Percentiles rank a stretch among this genome's conserved stretches.
These are phyloP conservation scores for Acanthosepion pharaonis DNA, from an alignment of 2,888 invertebrate genomes.

Conservation along the genomic window DNA sequence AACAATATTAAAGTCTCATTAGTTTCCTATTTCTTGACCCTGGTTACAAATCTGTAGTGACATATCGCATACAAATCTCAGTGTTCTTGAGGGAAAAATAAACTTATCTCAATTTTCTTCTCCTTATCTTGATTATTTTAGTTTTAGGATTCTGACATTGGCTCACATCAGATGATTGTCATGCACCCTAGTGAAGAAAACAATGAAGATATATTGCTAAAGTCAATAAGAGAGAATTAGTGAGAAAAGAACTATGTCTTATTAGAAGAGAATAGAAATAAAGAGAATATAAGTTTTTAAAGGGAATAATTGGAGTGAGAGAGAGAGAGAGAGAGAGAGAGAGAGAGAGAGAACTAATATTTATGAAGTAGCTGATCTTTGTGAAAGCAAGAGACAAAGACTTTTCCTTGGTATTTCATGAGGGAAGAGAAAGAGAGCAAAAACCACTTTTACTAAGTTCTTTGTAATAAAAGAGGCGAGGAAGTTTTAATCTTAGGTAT, in stretches of 20 bases:
- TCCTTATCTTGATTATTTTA: neutral
- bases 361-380: neutral
- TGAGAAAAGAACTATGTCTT: neutral
- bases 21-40: neutral
- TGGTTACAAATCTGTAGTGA: neutral
- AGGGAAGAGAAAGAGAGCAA: too few species aligned
- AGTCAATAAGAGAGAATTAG: neutral
- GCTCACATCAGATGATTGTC: neutral
- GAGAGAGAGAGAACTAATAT: neutral
- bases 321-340: neutral
- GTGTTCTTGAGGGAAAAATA: neutral
- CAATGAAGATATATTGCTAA: neutral
- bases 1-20: neutral
- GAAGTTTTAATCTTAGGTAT: too few species aligned
- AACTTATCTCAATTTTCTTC: constrained; percentile 9
- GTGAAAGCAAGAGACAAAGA: too few species aligned
- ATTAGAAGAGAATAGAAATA: neutral
- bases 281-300: neutral
- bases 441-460: too few species aligned
- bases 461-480: too few species aligned
- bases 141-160: neutral
- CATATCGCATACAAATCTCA: neutral
- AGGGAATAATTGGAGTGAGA: neutral
- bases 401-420: too few species aligned
- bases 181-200: neutral